These are phyloP conservation scores for Thera britannica DNA, from an alignment of 2,888 invertebrate genomes.

Conservation along the genomic window DNA sequence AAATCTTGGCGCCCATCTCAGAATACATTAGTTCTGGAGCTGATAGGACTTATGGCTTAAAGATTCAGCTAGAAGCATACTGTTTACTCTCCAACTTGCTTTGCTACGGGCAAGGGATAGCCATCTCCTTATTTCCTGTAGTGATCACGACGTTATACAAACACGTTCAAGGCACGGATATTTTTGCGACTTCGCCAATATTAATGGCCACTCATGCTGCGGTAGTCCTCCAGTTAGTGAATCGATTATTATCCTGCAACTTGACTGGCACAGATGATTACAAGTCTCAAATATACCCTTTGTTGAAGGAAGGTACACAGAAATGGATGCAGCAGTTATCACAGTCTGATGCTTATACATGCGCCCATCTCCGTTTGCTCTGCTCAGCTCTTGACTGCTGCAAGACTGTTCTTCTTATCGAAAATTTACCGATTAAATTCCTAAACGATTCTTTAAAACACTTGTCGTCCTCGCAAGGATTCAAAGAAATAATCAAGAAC, in stretches of 20 bases:
- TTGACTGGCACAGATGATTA: constrained; percentile 53
- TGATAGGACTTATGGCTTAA: constrained; percentile 79
- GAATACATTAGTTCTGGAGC: constrained; percentile 83
- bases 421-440: constrained; percentile 60
- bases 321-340: constrained; percentile 81
- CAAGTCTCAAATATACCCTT: constrained; percentile 68
- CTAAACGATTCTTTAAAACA: constrained; percentile 61
- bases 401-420: constrained; percentile 60
- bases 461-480: constrained; percentile 75
- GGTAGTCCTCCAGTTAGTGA: constrained; percentile 79
- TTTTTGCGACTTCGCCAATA: constrained; percentile 73
- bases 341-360: constrained; percentile 69
- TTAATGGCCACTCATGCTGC: constrained; percentile 85
- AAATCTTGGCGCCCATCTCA: constrained; percentile 81
- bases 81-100: constrained; percentile 84
- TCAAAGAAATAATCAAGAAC: constrained; percentile 69
- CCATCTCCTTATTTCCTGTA: constrained; percentile 80
- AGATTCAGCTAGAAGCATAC: constrained; percentile 87
- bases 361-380: constrained; percentile 70
- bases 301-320: constrained; percentile 69
- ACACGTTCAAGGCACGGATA: constrained; percentile 84
- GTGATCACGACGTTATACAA: constrained; percentile 84
- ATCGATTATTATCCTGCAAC: constrained; percentile 59
- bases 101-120: constrained; percentile 77
- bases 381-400: constrained; percentile 72